These are phyloP conservation scores for Drosophila varians DNA, from an alignment of 1,140 invertebrate genomes.

Conservation along the genomic window DNA sequence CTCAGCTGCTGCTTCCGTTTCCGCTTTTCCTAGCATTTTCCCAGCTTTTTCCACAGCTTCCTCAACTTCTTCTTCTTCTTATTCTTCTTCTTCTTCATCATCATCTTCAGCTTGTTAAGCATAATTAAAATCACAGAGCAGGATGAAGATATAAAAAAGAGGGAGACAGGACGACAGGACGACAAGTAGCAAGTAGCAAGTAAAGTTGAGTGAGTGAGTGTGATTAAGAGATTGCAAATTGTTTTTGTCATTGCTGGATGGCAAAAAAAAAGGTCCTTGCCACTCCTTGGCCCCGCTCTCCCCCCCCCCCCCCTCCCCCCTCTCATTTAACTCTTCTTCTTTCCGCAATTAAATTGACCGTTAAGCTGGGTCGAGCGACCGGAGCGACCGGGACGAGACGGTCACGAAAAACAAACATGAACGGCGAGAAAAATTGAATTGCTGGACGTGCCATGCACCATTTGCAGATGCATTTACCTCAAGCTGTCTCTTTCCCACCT, in stretches of 20 bases:
- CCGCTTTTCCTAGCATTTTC: background rate
- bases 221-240: slow-evolving; percentile 43
- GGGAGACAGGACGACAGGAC: background rate
- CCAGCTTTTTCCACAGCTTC: no score
- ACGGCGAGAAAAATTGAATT: slow-evolving; percentile 11
- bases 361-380: slow-evolving; percentile 8
- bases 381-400: slow-evolving; percentile 22
- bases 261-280: background rate
- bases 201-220: slow-evolving; percentile 13
- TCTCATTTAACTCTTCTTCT: slow-evolving; percentile 25
- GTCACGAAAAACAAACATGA: slow-evolving; percentile 13
- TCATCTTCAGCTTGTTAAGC: slow-evolving; percentile 27
- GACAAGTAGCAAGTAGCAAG: background rate
- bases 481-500: background rate
- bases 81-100: slow-evolving; percentile 9
- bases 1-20: slow-evolving; percentile 10
- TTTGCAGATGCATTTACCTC: slow-evolving; percentile 50
- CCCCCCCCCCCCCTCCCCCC: background rate
- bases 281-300: background rate
- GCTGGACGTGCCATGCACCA: slow-evolving; percentile 46
- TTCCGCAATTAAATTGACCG: slow-evolving; percentile 29
- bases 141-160: background rate
- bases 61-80: slow-evolving; percentile 8
- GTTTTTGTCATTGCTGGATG: slow-evolving; percentile 21
- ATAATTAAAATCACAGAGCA: slow-evolving; percentile 59